Percentiles rank a stretch among this genome's conserved stretches.
phyloP scores from a whole-genome alignment of 2,797 vertebrate species.

The Enteromius fasciolatus region DNA sequence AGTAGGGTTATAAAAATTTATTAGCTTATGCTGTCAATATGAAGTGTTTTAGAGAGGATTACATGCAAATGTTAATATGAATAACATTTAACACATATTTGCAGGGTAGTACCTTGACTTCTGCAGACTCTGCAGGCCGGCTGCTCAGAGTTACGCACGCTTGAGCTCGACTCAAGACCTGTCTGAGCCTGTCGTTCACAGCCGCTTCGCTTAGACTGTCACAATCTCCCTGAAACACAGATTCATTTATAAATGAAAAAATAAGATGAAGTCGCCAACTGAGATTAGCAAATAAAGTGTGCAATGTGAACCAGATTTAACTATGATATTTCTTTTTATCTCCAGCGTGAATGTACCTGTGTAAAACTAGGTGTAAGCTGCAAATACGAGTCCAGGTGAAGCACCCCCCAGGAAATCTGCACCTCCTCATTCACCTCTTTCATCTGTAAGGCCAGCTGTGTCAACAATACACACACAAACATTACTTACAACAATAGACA shows the following conservation, averaged over 20 bases:
- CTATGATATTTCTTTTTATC: neutral
- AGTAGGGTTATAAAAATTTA: neutral
- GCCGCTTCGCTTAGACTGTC: slow-evolving; percentile 59
- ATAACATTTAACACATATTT: neutral
- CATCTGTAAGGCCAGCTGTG: slow-evolving; percentile 86
- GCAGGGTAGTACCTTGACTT: slow-evolving; percentile 78
- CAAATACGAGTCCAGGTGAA: slow-evolving; percentile 73
- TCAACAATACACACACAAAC: slow-evolving; percentile 40
- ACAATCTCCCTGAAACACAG: slow-evolving; percentile 56
- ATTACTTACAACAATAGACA: neutral
- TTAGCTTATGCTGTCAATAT: neutral
- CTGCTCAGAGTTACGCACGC: slow-evolving; percentile 85
- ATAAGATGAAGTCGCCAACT: neutral
- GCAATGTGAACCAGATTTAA: neutral
- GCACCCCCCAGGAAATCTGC: slow-evolving; percentile 82
- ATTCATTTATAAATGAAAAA: neutral
- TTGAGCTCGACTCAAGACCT: slow-evolving; percentile 77
- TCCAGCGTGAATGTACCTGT: slow-evolving; percentile 75
- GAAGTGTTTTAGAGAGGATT: neutral
- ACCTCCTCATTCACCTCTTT: slow-evolving; percentile 81
- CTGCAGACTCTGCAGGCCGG: slow-evolving; percentile 75
- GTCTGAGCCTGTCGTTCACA: slow-evolving; percentile 77
- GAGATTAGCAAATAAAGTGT: neutral
- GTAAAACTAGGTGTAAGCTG: slow-evolving; percentile 73
- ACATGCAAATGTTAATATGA: neutral